Evolutionary conservation across 1,140 invertebrate genomes (phyloP).

Genomic region (Leptopilina clavipes): DNA sequence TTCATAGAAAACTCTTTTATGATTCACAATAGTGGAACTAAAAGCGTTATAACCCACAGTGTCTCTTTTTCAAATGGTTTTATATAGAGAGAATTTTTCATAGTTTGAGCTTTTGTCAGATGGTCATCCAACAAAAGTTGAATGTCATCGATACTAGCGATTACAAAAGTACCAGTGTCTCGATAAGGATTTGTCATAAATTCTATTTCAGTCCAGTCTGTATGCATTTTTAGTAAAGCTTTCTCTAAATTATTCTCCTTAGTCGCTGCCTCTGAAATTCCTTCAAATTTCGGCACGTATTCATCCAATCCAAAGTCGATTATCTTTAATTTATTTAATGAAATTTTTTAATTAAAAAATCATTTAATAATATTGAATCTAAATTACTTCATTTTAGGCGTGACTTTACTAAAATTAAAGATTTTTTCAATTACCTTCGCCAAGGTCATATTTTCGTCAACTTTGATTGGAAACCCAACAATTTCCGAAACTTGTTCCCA

Average conservation of each 20-base stretch:
- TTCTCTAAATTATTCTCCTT: constrained; percentile 96
- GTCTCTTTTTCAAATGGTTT: constrained; percentile 93
- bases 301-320: constrained; percentile 94
- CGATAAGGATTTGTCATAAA: constrained; percentile 87
- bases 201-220: constrained; percentile 92
- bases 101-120: constrained; percentile 97
- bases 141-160: constrained; percentile 95
- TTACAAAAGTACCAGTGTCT: constrained; percentile 93
- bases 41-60: constrained; percentile 76
- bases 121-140: constrained; percentile 97
- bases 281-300: constrained; percentile 93
- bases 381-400: too few species aligned
- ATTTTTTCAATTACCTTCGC: constrained; percentile 82
- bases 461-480: constrained; percentile 93
- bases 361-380: too few species aligned
- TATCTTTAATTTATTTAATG: constrained; percentile 72
- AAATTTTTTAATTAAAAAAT: too few species aligned
- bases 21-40: not conserved
- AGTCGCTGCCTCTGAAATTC: constrained; percentile 94
- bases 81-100: constrained; percentile 97
- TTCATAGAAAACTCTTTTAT: constrained; percentile 15
- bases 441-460: constrained; percentile 89
- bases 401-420: too few species aligned
- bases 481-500: constrained; percentile 98
- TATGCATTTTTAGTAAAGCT: constrained; percentile 91